A percentile compares a stretch with the other conserved stretches of the same genome.
These are phyloP conservation scores for Diorhabda sublineata DNA, from an alignment of 1,140 invertebrate species.

Conservation along the genomic window DNA sequence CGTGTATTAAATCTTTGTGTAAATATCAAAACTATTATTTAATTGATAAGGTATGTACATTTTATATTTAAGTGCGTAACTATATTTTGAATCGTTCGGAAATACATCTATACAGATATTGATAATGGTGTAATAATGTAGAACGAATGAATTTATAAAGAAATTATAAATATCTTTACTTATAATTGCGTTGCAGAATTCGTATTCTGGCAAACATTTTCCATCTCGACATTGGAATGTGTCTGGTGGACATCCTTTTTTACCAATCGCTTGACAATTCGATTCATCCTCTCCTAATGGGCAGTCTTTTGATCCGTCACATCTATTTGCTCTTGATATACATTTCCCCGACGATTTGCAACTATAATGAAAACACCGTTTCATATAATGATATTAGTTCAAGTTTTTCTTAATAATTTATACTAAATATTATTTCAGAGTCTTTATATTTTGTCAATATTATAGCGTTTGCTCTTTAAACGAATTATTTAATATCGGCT, in stretches of 20 bases:
- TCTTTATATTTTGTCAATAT: no score
- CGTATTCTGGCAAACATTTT: constrained; percentile 80
- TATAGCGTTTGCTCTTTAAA: no score
- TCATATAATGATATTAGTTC: no score
- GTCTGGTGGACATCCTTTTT: constrained; percentile 63
- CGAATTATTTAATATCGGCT: no score
- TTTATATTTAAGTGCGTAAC: no score
- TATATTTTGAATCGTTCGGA: no score
- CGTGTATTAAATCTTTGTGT: no score
- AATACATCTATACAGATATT: no score
- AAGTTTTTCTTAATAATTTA: not conserved
- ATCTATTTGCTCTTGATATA: constrained; percentile 68
- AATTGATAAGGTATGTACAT: no score
- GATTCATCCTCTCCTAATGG: constrained; percentile 76
- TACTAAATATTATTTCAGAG: not conserved
- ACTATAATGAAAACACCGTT: constrained; percentile 48
- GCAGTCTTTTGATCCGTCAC: constrained; percentile 75
- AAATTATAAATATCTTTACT: constrained; percentile 43
- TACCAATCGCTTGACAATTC: constrained; percentile 56
- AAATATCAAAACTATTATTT: no score
- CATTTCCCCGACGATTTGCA: constrained; percentile 64
- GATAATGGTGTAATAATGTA: no score
- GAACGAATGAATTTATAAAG: not conserved
- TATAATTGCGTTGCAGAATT: constrained; percentile 85
- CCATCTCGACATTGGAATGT: constrained; percentile 79